Base-by-base conservation (phyloP, 2,888 invertebrate species). In the Nebria salina region DNA sequence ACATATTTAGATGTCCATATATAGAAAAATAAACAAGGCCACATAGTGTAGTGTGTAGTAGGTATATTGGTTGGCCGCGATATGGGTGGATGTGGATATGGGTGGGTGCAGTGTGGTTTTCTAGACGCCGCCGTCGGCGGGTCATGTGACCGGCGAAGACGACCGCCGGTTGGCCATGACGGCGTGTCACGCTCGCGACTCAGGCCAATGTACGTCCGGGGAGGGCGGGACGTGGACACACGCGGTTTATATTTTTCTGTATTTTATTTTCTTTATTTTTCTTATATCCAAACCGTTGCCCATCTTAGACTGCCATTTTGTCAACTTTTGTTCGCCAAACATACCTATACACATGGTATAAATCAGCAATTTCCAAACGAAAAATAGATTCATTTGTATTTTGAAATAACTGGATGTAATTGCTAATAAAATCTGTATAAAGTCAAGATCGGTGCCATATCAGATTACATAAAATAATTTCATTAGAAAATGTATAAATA, bases 111-210 rank as follows among this genome's bases (percentile, higher is more conserved):
- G 74, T 25, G 74, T 41, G 34, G 75, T 70, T 13, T 11, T 70
- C n/a, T 8, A 54, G 54, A 54, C 54, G 54, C 25, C 20, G 25
- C 26, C 34, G 84, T 84, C 77, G 83, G 43, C 75, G 81, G 83
- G 82, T 82, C 83, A 83, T 82, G 83, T 83, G 83, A 64, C 81
- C 72, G 81, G 64, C 6, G 26, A 72, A 74, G 76, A 75, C 79
- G 81, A 82, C 76, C 43, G 83, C 68, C 83, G 84, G 85, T 86
- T 85, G 86, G 86, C 83, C 82, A 83, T 83, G 84, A 83, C 83
- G 83, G 82, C 82, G 85, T 84, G 86, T 86, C 86, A 86, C 85
- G 86, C 85, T 85, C 84, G 85, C 84, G 85, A 84, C 84, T 84
- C 41, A 70, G 41, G 64, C 80, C 80, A 80, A 80, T 80, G 72